Evolutionary conservation across 2,113 vertebrate species (phyloP).

Genomic region (Saguinus midas): DNA sequence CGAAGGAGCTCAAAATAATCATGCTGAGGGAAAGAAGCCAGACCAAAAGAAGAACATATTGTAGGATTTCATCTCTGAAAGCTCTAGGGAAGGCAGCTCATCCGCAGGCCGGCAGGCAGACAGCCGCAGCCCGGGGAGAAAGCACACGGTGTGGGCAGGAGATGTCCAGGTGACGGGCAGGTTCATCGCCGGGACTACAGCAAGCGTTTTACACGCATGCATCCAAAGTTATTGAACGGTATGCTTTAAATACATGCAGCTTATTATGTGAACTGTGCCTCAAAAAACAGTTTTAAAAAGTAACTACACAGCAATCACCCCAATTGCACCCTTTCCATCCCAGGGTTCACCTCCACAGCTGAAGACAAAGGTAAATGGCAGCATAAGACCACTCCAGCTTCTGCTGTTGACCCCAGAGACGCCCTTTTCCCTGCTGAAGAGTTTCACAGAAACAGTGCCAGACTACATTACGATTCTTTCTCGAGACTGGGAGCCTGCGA

Average conservation of each 20-base stretch:
- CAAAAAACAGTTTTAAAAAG: background rate
- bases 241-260: background rate
- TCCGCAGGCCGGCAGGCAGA: background rate
- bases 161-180: fast-evolving
- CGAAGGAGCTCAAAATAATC: background rate
- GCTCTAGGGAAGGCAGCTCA: background rate
- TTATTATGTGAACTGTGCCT: background rate
- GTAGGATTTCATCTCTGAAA: background rate
- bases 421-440: background rate
- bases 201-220: fast-evolving
- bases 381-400: background rate
- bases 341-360: background rate
- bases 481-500: background rate
- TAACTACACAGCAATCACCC: background rate
- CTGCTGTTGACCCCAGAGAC: background rate
- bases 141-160: background rate
- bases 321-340: fast-evolving
- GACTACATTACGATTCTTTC: background rate
- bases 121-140: background rate
- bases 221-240: background rate
- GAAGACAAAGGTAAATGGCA: background rate
- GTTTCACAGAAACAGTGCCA: fast-evolving
- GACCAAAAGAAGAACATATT: background rate
- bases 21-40: background rate
- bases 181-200: fast-evolving